Base-by-base conservation (phyloP, 37 sponge, comb jelly and placozoan species). In the Ephydatia muelleri region DNA sequence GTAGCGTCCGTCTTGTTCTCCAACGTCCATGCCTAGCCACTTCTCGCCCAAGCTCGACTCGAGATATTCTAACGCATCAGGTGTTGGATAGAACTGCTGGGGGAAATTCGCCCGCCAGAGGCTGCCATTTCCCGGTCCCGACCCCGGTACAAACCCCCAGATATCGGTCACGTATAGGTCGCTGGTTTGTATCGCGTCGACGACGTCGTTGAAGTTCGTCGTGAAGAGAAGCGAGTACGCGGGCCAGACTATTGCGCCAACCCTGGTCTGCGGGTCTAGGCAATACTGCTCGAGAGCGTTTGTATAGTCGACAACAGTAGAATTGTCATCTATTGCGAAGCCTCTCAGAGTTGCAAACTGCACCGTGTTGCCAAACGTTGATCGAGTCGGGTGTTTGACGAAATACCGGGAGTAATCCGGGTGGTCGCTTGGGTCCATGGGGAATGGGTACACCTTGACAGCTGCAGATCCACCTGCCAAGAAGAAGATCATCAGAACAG, bases 1-100 rank as follows among this genome's bases (percentile, higher is more conserved):
- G 65, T 88, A 88, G 67, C 79, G 82, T 0, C 88, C 88, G 68
- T 88, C 88, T 48, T 88, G 88, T 70, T 88, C 88, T 16, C 88
- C 88, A 70, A 72, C 75, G 30, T 77, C 77, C 77, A 88, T 82
- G 0, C 88, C 88, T 31, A 88, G 77, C 88, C 88, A 88, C 36
- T 40, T 67, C 23, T 27, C 30, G 19, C 88, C 83, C 38, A 88
- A 67, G 5, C 12, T 82, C 23, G 66, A 65, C 27, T 77, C 75
- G 32, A 88, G 13, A 38, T 88, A 88, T 2, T 77, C 77, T 37
- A 88, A 38, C 25, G 82, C 88, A 29, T 67, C 78, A 33, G 25
- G 40, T 43, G 88, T 83, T 8, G 88, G 88, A 2, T 49, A 72
- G 66, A 49, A 88, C 2, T 79, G 83, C 35, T 75, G 76, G 35